Conservation (phyloP, 2,113 vertebrate genomes). For the Bombycilla garrulus region DNA sequence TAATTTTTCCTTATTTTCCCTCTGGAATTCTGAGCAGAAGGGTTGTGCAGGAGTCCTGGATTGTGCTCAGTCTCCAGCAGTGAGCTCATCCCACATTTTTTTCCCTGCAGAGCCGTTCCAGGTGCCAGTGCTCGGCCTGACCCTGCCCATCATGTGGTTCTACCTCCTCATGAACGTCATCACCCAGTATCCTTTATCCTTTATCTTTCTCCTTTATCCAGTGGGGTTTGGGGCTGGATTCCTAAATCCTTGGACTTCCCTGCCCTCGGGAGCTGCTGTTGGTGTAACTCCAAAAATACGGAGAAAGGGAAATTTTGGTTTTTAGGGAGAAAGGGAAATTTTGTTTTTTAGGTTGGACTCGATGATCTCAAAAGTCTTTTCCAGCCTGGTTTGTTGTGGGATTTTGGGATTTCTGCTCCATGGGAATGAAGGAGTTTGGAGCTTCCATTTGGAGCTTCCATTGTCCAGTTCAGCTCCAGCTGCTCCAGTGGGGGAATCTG, state of each 20-base stretch:
- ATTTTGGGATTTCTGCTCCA: neutral
- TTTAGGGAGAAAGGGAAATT: fast-evolving
- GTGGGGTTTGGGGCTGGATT: fast-evolving
- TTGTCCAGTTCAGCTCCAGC: neutral
- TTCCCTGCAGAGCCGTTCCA: slow-evolving; percentile 77
- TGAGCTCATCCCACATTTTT: neutral
- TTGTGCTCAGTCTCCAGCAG: neutral
- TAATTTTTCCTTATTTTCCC: no score
- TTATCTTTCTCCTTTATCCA: neutral
- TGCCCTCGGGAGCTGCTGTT: neutral
- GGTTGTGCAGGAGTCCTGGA: neutral
- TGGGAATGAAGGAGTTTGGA: neutral
- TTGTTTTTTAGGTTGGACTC: fast-evolving
- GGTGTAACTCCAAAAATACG: neutral
- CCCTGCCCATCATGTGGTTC: slow-evolving; percentile 91
- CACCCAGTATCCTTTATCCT: slow-evolving; percentile 96
- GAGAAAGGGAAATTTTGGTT: fast-evolving
- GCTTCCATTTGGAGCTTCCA: no score
- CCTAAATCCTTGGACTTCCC: neutral
- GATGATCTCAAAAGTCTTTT: neutral
- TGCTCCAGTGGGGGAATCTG: neutral
- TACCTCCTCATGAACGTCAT: slow-evolving; percentile 92
- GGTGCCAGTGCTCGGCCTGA: slow-evolving; percentile 77
- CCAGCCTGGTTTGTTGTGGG: neutral
- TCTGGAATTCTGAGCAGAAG: neutral